A percentile compares a stretch with the other conserved stretches of the same genome.
phyloP scores from a whole-genome alignment of 2,113 vertebrate genomes.

The Aldabrachelys gigantea region DNA sequence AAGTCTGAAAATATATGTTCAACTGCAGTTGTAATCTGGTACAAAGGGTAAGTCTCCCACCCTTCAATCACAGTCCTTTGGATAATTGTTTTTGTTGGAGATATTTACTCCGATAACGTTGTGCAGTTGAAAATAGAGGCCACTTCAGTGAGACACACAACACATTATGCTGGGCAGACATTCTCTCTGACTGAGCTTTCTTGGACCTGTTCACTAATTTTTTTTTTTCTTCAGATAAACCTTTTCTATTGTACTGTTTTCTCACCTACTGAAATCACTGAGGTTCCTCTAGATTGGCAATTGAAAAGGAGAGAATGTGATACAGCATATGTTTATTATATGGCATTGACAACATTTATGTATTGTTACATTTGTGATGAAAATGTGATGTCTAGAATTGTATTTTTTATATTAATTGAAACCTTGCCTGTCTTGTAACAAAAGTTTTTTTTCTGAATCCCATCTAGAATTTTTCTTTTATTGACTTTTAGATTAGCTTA shows the following conservation, averaged over 20 bases:
- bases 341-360: neutral
- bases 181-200: neutral
- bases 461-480: neutral
- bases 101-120: neutral
- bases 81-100: neutral
- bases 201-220: neutral
- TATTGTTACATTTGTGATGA: neutral
- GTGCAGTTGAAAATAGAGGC: neutral
- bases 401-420: neutral
- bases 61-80: neutral
- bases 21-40: neutral
- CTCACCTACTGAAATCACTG: neutral
- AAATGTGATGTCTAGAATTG: neutral
- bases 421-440: neutral
- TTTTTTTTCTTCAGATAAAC: no score
- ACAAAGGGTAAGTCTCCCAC: neutral
- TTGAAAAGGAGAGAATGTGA: neutral
- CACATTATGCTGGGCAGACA: neutral
- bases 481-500: neutral
- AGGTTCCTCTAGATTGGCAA: neutral
- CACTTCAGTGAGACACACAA: neutral
- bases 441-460: neutral
- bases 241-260: neutral
- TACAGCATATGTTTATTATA: neutral
- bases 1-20: neutral